Percentiles rank a stretch among this genome's conserved stretches.
phyloP scores from a whole-genome alignment of 2,888 invertebrate genomes.

The Dolomedes plantarius region DNA sequence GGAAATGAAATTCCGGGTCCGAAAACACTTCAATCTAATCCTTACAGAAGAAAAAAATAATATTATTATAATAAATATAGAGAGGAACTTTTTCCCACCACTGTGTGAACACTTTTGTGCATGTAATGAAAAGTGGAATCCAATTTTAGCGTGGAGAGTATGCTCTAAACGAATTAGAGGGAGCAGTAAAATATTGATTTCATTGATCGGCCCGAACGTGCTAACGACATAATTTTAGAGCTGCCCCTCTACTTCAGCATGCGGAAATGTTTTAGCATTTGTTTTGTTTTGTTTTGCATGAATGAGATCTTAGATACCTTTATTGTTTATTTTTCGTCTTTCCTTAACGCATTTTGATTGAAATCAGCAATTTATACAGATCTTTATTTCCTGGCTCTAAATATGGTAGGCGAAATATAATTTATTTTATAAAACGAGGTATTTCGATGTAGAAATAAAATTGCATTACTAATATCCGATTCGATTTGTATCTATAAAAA shows the following conservation, averaged over 20 bases:
- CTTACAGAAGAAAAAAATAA: conserved; percentile 17
- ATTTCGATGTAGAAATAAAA: too few species aligned
- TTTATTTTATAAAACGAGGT: too few species aligned
- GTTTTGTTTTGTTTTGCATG: not conserved
- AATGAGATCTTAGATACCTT: too few species aligned
- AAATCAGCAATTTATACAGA: not conserved
- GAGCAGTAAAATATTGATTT: conserved; percentile 52
- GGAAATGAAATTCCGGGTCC: conserved; percentile 47
- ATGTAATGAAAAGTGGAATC: conserved; percentile 33
- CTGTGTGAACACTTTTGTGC: not conserved
- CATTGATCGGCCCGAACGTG: conserved; percentile 43
- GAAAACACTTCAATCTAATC: conserved; percentile 52
- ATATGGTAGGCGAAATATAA: too few species aligned
- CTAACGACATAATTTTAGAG: conserved; percentile 36
- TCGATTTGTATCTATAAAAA: too few species aligned
- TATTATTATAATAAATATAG: conserved; percentile 49
- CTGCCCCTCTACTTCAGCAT: not conserved
- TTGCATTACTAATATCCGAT: too few species aligned
- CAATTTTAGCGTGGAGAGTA: conserved; percentile 53
- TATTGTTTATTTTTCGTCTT: not conserved
- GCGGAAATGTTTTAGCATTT: conserved; percentile 32
- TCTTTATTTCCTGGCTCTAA: too few species aligned
- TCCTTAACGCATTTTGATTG: not conserved
- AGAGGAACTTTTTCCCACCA: not conserved
- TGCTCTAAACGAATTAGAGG: conserved; percentile 52